Base-by-base conservation (phyloP, 2,113 vertebrate genomes). In the Pimephales promelas region DNA sequence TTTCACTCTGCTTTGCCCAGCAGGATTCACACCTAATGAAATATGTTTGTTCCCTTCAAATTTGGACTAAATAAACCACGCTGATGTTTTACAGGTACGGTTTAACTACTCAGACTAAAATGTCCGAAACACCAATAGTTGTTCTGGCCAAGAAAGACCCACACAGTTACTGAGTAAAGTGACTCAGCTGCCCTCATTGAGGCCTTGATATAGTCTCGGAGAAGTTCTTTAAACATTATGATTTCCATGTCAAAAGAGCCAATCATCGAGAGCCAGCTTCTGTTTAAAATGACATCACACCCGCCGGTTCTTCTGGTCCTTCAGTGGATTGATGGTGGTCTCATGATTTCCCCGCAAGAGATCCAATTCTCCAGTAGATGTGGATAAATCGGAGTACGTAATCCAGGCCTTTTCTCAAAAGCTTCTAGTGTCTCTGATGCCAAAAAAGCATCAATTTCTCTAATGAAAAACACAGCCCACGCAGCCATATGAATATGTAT, bases 1-100 rank as follows among this genome's bases (percentile, higher is more conserved):
- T 89, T 82, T 74, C 54, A 9, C 10, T n/a, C 18, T 49, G 24
- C 74, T 84, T 81, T 68, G 45, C 81, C 24, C 83, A 82, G 83
- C 40, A 71, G 66, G 79, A 76, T 36, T 62, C 64, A 70, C 66
- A 72, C 79, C 54, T 64, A 34, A 78, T 49, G 14, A 83, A 89
- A 86, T 87, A 84, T 86, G 72, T 57, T 73, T 54, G 64, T 85
- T 64, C 36, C 75, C 43, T 59, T 77, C 11, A 43, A 45, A 10
- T 59, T 43, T 18, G 34, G 75, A 59, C 34, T 59, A 61, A 59
- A 78, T 61, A 71, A 54, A 56, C 36, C 52, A n/a, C 7, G 24
- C 45, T 57, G 47, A 54, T 34, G 49, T 54, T 75, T 54, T n/a
- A 54, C 49, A 75, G 18, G 49, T 75, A 28, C 43, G 8, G 49